Evolutionary conservation across 2,888 invertebrate genomes (phyloP).

Genomic region (Argynnis bischoffii): DNA sequence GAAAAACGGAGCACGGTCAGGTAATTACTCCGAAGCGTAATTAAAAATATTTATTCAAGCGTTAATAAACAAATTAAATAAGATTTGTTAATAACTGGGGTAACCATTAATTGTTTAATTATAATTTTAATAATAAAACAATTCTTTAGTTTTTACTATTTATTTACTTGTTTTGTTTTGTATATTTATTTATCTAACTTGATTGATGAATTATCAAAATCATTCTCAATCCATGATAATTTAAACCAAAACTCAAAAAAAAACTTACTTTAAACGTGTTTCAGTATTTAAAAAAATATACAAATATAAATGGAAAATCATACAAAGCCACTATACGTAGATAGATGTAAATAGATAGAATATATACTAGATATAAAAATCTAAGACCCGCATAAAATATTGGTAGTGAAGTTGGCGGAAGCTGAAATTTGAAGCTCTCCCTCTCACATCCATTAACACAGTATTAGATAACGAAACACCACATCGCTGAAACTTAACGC

Average conservation of each 20-base stretch:
- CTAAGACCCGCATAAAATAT: background rate
- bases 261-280: too few species aligned
- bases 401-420: background rate
- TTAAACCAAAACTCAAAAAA: too few species aligned
- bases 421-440: slow-evolving; percentile 14
- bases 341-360: too few species aligned
- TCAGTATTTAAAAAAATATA: too few species aligned
- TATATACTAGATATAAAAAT: background rate
- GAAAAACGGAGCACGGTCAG: slow-evolving; percentile 32
- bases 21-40: slow-evolving; percentile 44
- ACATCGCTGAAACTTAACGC: slow-evolving; percentile 14
- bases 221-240: too few species aligned
- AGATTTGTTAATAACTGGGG: slow-evolving; percentile 26
- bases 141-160: too few species aligned
- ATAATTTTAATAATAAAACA: background rate
- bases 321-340: background rate
- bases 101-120: slow-evolving; percentile 8
- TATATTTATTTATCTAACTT: too few species aligned
- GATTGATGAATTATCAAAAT: too few species aligned
- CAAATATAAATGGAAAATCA: too few species aligned
- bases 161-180: too few species aligned
- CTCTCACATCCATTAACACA: slow-evolving; percentile 19
- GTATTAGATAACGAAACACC: slow-evolving; percentile 13
- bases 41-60: slow-evolving; percentile 58
- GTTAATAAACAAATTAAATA: slow-evolving; percentile 45